These are phyloP conservation scores for Cinara cedri DNA, from an alignment of 2,888 invertebrate species.

Conservation along the genomic window DNA sequence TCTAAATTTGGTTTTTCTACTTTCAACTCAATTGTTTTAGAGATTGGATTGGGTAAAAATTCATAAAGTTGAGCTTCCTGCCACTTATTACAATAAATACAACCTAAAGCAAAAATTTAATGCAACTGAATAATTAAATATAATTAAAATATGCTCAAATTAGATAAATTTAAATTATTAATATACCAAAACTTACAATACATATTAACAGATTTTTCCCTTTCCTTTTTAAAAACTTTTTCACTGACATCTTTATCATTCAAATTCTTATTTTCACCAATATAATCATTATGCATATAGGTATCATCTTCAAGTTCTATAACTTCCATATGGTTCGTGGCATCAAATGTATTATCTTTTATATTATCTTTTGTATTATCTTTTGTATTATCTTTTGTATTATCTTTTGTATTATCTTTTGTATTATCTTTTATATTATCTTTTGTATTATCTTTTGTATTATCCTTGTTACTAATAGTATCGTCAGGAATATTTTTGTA, in stretches of 20 bases:
- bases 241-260: slow-evolving; percentile 22
- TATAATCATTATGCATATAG: slow-evolving; percentile 4
- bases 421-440: neutral
- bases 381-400: neutral
- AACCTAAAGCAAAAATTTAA: slow-evolving; percentile 31
- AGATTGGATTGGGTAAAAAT: slow-evolving; percentile 36
- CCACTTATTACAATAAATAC: slow-evolving; percentile 54
- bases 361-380: neutral
- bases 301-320: slow-evolving; percentile 35
- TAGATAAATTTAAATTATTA: neutral
- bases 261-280: neutral
- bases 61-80: slow-evolving; percentile 51
- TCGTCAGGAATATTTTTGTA: slow-evolving; percentile 53
- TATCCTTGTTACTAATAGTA: too few species aligned
- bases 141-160: neutral
- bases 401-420: neutral
- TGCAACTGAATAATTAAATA: neutral
- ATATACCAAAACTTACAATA: slow-evolving; percentile 37
- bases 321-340: slow-evolving; percentile 45
- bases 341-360: slow-evolving; percentile 23
- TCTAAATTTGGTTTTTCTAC: slow-evolving; percentile 13
- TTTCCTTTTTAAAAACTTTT: slow-evolving; percentile 5
- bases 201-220: slow-evolving; percentile 43
- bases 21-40: slow-evolving; percentile 46
- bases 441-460: neutral